Evolutionary conservation across 2,888 invertebrate species (phyloP), one percentile per base, ranked within the genome.

Genomic region (Caenorhabditis sinica): DNA sequence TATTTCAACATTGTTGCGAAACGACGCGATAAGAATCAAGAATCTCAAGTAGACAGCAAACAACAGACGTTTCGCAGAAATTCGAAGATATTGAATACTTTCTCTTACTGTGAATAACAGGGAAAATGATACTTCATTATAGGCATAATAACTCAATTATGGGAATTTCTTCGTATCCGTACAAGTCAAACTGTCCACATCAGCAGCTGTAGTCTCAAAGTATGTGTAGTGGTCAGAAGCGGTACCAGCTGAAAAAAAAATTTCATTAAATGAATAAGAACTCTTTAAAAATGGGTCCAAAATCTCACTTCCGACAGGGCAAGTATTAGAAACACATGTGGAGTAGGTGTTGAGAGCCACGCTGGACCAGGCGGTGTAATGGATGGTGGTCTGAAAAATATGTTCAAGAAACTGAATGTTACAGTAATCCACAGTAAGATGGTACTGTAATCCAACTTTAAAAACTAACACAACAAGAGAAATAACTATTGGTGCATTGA

Each of bases 181-280:
- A 36, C 85, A 85, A 25, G 81, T 82, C 33, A 85, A 43, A 77
- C 66, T 77, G 43, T 85, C 60, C 36, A 85, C 85, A 40, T 81
- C 77, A 4, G 72, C 77, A 8, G 76, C 76, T 9, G 72, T 82
- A n/a, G 85, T 85, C n/a, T 73, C 60, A 33, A 82, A 85, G 56
- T 85, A 85, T 8, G 68, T 73, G 58, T 63, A 77, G 36, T 85
- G 85, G 30, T 85, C 85, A 0, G 77, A 45, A 15, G 82, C 51
- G 4, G 53, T 56, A 1, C 33, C 28, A n/a, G 61, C 74, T 75
- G 69, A 45, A 75, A 68, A 33, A 56, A 17, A 17, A 23, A 8
- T 60, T 33, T 1, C 28, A 6, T 25, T 25, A 15, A 23, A n/a
- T 30, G 11, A 17, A 61, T 36, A 30, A n/a, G n/a, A n/a, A n/a